phyloP scores from a whole-genome alignment of 2,797 vertebrate genomes.

The Telmatherina bonti region DNA sequence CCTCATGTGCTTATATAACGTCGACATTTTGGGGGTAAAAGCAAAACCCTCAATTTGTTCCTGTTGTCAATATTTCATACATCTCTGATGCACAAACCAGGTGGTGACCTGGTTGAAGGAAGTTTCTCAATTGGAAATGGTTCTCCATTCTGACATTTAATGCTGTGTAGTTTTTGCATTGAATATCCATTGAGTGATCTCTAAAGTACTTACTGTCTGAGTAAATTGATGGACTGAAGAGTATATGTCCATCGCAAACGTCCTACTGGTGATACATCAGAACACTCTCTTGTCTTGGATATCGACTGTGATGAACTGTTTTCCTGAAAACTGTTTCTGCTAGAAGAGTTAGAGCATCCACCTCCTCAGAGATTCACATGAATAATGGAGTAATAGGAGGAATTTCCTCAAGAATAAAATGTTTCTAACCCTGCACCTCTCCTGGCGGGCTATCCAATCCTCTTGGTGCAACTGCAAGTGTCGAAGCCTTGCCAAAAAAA shows the following conservation, averaged over 20 bases:
- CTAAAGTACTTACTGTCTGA: conserved; percentile 69
- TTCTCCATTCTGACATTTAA: conserved; percentile 53
- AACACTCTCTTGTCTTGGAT: conserved; percentile 64
- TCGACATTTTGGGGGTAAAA: conserved; percentile 66
- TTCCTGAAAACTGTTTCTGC: conserved; percentile 72
- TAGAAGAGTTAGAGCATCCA: conserved; percentile 79
- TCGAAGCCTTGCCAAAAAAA: conserved; percentile 64
- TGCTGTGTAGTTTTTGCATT: conserved; percentile 64
- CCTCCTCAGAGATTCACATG: conserved; percentile 75
- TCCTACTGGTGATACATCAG: conserved; percentile 69
- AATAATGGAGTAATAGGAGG: conserved; percentile 81
- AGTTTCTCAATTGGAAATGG: conserved; percentile 53
- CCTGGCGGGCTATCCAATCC: conserved; percentile 69
- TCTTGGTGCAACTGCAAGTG: conserved; percentile 63
- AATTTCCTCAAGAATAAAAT: conserved; percentile 83
- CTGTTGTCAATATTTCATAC: conserved; percentile 73
- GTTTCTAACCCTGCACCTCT: conserved; percentile 79
- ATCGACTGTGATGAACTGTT: conserved; percentile 69
- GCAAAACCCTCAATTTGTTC: conserved; percentile 65
- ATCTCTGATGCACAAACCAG: conserved; percentile 73
- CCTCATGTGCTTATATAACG: conserved; percentile 68
- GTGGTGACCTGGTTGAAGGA: conserved; percentile 65
- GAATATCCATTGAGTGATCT: conserved; percentile 68
- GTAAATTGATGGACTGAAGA: conserved; percentile 74
- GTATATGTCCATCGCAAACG: conserved; percentile 66